Evolutionary conservation across 30 jellyfish, hydroid and myxozoan genomes (phyloP).

Genomic region (Nemopilema nomurai): DNA sequence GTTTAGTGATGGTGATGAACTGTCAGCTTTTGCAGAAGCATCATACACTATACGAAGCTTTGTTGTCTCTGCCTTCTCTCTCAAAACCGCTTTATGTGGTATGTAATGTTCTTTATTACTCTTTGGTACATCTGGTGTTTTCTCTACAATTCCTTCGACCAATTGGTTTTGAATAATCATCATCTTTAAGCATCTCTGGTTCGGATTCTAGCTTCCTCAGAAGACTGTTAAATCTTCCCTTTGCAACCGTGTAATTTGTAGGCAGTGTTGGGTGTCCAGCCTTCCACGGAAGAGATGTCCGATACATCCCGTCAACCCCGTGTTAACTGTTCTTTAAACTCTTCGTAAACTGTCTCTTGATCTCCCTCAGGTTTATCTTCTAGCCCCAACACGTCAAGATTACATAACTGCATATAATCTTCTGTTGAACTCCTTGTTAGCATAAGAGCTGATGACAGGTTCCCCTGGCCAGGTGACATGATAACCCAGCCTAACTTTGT

Average conservation of each 20-base stretch:
- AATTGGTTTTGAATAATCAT: slow-evolving; percentile 58
- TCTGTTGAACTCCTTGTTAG: slow-evolving; percentile 44
- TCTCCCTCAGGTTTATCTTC: slow-evolving; percentile 78
- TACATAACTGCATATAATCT: slow-evolving; percentile 71
- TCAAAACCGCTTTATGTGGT: slow-evolving; percentile 71
- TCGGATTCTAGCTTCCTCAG: slow-evolving; percentile 29
- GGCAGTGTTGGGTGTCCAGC: slow-evolving; percentile 19
- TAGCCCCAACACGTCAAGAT: slow-evolving; percentile 68
- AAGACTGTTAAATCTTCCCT: slow-evolving; percentile 46
- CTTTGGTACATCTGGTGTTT: slow-evolving; percentile 55
- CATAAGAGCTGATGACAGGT: slow-evolving; percentile 24
- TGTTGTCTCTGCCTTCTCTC: slow-evolving; percentile 65
- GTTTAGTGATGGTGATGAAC: slow-evolving; percentile 55
- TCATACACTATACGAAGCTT: slow-evolving; percentile 76
- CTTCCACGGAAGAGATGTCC: slow-evolving; percentile 44
- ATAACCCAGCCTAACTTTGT: slow-evolving; percentile 84
- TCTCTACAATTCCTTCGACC: slow-evolving; percentile 69
- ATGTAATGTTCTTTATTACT: slow-evolving; percentile 51
- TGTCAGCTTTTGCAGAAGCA: slow-evolving; percentile 64
- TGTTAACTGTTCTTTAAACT: slow-evolving; percentile 64
- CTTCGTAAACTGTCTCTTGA: slow-evolving; percentile 55
- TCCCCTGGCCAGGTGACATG: slow-evolving; percentile 72
- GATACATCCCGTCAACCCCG: slow-evolving; percentile 57
- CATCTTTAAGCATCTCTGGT: slow-evolving; percentile 49
- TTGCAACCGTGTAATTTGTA: slow-evolving; percentile 42